Conservation (phyloP, 2,797 vertebrate species). For the Scarus forsteni region DNA sequence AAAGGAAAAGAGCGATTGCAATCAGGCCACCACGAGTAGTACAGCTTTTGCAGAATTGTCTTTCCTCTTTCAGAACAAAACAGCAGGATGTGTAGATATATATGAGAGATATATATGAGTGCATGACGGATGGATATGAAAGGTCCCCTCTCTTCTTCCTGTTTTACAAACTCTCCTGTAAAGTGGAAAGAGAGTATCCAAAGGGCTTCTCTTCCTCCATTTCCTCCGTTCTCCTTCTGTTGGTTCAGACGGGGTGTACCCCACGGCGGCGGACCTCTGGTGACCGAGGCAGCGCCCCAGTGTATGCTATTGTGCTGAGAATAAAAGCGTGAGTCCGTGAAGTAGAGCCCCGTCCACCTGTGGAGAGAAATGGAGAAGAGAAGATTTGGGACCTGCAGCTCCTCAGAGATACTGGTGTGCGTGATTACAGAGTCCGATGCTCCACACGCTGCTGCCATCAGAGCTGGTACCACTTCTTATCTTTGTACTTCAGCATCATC, state of each 20-base stretch:
- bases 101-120: conserved; percentile 58
- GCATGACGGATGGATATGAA: conserved; percentile 84
- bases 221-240: conserved; percentile 47
- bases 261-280: conserved; percentile 81
- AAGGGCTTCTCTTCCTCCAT: conserved; percentile 60
- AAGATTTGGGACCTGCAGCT: conserved; percentile 74
- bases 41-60: conserved; percentile 61
- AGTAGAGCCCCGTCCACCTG: conserved; percentile 71
- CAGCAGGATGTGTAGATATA: conserved; percentile 48
- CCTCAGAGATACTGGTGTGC: conserved; percentile 77
- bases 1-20: conserved; percentile 53
- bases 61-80: conserved; percentile 58
- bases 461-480: conserved; percentile 99
- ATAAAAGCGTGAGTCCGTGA: conserved; percentile 81
- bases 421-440: conserved; percentile 66
- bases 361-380: conserved; percentile 81
- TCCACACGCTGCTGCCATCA: conserved; percentile 82
- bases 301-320: conserved; percentile 87
- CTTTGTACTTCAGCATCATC: conserved; percentile 99
- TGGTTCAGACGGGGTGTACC: conserved; percentile 70
- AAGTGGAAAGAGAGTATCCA: conserved; percentile 61
- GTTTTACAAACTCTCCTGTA: conserved; percentile 62
- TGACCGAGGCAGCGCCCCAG: conserved; percentile 88
- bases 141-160: conserved; percentile 73
- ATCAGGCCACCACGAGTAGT: conserved; percentile 66